These are phyloP conservation scores for Lepidothrix coronata DNA, from an alignment of 2,113 vertebrate genomes.

Conservation along the genomic window DNA sequence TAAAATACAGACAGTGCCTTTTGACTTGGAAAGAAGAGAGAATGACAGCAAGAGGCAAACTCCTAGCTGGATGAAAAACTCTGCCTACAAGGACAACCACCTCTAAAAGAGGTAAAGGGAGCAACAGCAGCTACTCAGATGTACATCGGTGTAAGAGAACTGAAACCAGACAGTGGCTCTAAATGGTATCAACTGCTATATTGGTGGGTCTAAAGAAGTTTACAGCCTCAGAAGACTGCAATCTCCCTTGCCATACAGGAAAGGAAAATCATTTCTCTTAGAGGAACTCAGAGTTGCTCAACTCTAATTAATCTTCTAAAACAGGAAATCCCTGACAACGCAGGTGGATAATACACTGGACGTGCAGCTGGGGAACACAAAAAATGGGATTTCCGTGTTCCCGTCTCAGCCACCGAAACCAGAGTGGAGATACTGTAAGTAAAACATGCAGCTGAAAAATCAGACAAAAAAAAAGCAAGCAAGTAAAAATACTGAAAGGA, in stretches of 20 bases:
- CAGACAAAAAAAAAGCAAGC: neutral
- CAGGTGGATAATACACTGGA: slow-evolving; percentile 8
- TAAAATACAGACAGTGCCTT: neutral
- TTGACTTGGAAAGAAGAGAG: neutral
- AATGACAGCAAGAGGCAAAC: neutral
- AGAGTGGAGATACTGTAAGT: neutral
- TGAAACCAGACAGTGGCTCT: neutral
- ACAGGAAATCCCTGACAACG: slow-evolving; percentile 43
- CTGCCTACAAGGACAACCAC: neutral
- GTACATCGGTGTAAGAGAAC: neutral
- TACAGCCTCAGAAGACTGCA: neutral
- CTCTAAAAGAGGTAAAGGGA: neutral
- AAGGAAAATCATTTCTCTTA: slow-evolving; percentile 37
- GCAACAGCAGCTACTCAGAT: neutral
- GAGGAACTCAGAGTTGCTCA: slow-evolving; percentile 50
- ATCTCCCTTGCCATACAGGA: neutral
- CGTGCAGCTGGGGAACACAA: slow-evolving; percentile 15
- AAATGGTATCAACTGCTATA: neutral
- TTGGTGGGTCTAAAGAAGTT: neutral
- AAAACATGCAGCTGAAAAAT: neutral
- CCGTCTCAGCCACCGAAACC: neutral
- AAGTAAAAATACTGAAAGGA: neutral
- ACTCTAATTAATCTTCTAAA: slow-evolving; percentile 44
- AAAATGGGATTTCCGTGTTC: slow-evolving; percentile 13
- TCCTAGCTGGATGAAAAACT: neutral